A percentile compares a stretch with the other conserved stretches of the same genome.
Conservation (phyloP, 2,888 invertebrate species). For the Drosophila kokeensis region DNA sequence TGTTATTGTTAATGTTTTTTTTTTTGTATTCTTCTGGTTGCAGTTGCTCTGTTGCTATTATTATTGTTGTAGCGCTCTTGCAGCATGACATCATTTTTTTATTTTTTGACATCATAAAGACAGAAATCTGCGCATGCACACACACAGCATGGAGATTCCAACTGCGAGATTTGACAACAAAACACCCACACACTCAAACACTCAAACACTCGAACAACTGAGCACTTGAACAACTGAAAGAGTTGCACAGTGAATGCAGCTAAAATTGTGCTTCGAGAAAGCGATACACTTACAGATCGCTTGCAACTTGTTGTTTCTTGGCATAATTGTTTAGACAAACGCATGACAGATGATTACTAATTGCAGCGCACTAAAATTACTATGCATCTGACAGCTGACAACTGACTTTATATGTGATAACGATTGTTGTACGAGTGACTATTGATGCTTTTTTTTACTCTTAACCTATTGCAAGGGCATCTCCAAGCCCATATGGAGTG, state of each 20-base stretch:
- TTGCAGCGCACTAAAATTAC: slow-evolving; percentile 73
- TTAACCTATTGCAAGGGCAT: neutral
- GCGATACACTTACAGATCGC: slow-evolving; percentile 17
- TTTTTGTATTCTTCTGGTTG: slow-evolving; percentile 7
- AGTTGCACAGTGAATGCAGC: slow-evolving; percentile 22
- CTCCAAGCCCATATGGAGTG: neutral
- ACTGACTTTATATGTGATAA: slow-evolving; percentile 10
- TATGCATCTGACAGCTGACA: slow-evolving; percentile 31
- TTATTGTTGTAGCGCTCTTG: slow-evolving; percentile 71
- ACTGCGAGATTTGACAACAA: slow-evolving; percentile 14
- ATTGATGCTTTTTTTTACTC: neutral
- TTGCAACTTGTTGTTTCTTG: slow-evolving; percentile 11
- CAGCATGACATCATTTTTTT: slow-evolving; percentile 77
- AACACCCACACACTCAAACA: slow-evolving; percentile 41
- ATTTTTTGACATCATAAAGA: slow-evolving; percentile 66
- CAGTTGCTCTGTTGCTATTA: slow-evolving; percentile 24
- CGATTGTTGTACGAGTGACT: neutral
- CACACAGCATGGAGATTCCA: slow-evolving; percentile 32
- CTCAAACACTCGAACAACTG: neutral
- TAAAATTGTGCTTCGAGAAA: slow-evolving; percentile 13
- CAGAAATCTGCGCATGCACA: slow-evolving; percentile 68
- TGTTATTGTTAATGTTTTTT: slow-evolving; percentile 18
- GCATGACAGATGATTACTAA: slow-evolving; percentile 77
- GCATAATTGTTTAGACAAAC: slow-evolving; percentile 75
- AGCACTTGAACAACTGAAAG: neutral